A percentile compares a stretch with the other conserved stretches of the same genome.
These are phyloP conservation scores for Hylaeus volcanicus DNA, from an alignment of 1,140 invertebrate genomes.

Conservation along the genomic window DNA sequence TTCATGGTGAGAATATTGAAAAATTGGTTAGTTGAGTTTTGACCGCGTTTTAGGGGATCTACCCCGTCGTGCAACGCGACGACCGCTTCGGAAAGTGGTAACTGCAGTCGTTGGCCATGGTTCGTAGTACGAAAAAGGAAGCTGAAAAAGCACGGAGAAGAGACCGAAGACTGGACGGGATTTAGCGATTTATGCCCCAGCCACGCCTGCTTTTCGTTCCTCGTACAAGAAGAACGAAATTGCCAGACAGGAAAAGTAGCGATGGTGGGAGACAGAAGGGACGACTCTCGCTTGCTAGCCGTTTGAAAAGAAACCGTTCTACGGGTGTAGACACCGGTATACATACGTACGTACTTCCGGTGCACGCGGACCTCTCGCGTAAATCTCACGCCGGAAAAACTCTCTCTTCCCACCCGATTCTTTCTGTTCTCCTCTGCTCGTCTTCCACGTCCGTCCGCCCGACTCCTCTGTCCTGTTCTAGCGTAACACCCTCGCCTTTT, in stretches of 20 bases:
- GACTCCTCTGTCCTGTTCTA: neutral
- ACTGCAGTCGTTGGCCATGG: neutral
- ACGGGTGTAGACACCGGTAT: constrained; percentile 39
- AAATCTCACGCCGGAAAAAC: constrained; percentile 65
- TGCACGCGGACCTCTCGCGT: constrained; percentile 58
- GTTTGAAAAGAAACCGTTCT: constrained; percentile 47
- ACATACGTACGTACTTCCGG: constrained; percentile 57
- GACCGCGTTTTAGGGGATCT: too few relatives aligned
- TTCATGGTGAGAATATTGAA: too few relatives aligned
- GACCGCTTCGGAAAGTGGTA: neutral
- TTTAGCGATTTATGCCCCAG: constrained; percentile 69
- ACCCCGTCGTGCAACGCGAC: too few relatives aligned
- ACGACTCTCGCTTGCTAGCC: constrained; percentile 19
- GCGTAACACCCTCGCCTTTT: constrained; percentile 17
- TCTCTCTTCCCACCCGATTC: constrained; percentile 17
- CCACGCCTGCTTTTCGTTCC: constrained; percentile 69
- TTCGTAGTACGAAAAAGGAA: neutral
- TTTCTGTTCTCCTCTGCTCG: constrained; percentile 6
- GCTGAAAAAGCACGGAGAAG: constrained; percentile 49
- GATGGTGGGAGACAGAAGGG: neutral
- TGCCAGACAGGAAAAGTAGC: constrained; percentile 38
- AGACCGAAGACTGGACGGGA: constrained; percentile 63
- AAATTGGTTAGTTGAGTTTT: too few relatives aligned
- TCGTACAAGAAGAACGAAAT: constrained; percentile 51
- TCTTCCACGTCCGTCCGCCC: constrained; percentile 36